Conservation (phyloP, 1,140 invertebrate genomes). For the Gryllus bimaculatus region DNA sequence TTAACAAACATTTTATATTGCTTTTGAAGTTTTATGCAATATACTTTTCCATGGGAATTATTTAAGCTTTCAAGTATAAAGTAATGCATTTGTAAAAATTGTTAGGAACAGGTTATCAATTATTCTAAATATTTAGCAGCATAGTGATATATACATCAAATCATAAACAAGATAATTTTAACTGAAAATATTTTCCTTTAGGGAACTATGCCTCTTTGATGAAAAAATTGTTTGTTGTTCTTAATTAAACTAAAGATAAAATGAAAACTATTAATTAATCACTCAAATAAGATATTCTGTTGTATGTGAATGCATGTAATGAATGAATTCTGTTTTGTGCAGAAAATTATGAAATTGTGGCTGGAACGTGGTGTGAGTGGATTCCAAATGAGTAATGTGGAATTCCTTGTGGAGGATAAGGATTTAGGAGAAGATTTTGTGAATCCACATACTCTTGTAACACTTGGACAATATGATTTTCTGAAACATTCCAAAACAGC, state of each 20-base stretch:
- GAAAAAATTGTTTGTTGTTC: neutral
- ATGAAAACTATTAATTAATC: neutral
- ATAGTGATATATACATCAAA: too few species aligned
- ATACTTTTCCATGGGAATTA: too few species aligned
- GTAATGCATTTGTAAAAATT: too few species aligned
- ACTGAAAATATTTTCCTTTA: too few species aligned
- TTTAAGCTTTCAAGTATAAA: too few species aligned
- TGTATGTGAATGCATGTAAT: neutral
- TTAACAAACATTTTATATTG: too few species aligned
- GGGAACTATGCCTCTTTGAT: too few species aligned
- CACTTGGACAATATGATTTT: conserved; percentile 38
- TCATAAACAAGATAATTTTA: too few species aligned
- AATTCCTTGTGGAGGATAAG: conserved; percentile 50
- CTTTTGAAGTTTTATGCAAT: too few species aligned
- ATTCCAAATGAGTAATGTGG: conserved; percentile 57
- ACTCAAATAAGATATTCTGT: neutral
- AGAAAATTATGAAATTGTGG: conserved; percentile 56
- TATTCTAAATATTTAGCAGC: too few species aligned
- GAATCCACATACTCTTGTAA: conserved; percentile 25
- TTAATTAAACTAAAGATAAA: neutral
- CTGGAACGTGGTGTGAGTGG: conserved; percentile 59
- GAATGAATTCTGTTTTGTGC: conserved; percentile 26
- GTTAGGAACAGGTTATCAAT: too few species aligned
- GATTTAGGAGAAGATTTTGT: conserved; percentile 35
- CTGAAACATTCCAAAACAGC: conserved; percentile 13